Evolutionary conservation across 2,797 vertebrate genomes (phyloP).

Genomic region (Cirrhinus mrigala): DNA sequence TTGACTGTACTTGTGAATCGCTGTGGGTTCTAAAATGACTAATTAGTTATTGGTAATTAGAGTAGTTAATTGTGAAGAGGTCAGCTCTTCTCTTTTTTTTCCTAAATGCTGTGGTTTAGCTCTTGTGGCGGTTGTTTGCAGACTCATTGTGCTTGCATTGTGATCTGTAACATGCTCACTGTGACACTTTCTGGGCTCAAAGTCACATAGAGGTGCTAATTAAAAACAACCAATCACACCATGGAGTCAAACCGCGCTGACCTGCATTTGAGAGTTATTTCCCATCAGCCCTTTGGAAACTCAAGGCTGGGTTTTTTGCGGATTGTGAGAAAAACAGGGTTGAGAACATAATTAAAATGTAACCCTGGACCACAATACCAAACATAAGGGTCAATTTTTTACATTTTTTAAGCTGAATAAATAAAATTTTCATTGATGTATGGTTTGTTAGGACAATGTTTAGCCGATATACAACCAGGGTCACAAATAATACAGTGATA

Average conservation of each 20-base stretch:
- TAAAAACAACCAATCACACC: conserved; percentile 39
- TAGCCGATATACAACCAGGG: too few species aligned
- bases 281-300: neutral
- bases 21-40: neutral
- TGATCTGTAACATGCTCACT: neutral
- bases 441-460: too few species aligned
- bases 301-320: neutral
- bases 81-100: neutral
- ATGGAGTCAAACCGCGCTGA: neutral
- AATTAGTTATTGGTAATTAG: too few species aligned
- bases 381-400: too few species aligned
- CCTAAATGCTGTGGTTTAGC: neutral
- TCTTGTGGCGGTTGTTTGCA: neutral
- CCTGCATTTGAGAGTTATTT: neutral
- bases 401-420: too few species aligned
- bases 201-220: conserved; percentile 59
- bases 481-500: too few species aligned
- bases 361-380: too few species aligned
- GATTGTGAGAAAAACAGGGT: neutral
- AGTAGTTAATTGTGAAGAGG: neutral
- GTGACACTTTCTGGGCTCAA: neutral
- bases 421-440: too few species aligned
- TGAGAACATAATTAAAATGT: neutral
- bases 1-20: too few species aligned
- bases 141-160: neutral